Base-by-base conservation (phyloP, 2,888 invertebrate genomes). In the Buathra laborator region DNA sequence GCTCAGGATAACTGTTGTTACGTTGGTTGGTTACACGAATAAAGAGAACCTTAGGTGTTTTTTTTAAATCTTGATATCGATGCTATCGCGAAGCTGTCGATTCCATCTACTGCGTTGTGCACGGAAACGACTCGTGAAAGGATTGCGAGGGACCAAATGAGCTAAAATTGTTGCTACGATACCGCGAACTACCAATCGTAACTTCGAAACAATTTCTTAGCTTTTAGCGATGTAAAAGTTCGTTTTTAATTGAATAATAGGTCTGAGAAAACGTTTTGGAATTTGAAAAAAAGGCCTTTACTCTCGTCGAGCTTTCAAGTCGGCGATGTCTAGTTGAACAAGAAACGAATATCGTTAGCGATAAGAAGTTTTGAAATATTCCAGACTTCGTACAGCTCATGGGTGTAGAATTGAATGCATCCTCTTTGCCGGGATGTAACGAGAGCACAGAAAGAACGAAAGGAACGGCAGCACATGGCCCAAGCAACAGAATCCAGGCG, bases 71-170 rank as follows among this genome's bases (percentile, higher is more conserved):
- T 72, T 48, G 67, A 79, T 66, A 82, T 79, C 82, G 82, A 85
- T 85, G 76, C n/a, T 85, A 85, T 85, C 85, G 67, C 59, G 59
- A 59, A 10, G 12, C 29, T 32, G 14, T n/a, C 46, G 92, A 92
- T 92, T 91, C 89, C 81, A 84, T 87, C 90, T 89, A 91, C 91
- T 87, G 86, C 88, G 89, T 88, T 89, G 88, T 74, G 46, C 5
- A 14, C n/a, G 62, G 62, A n/a, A 62, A 29, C 62, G 6, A 14
- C 5, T 62, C 32, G 62, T 32, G 24, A 62, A 32, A 62, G 29
- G 32, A 62, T 62, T 62, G 62, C 62, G 29, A 62, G 62, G 7
- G 14, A 32, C 12, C 29, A 29, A 24, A 29, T 29, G 32, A 62
- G 29, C 32, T 14, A n/a, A 32, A 12, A 32, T 62, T 62, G 9